A percentile compares a stretch with the other conserved stretches of the same genome.
Conservation (phyloP, 2,888 invertebrate genomes). For the Eretmocerus hayati region DNA sequence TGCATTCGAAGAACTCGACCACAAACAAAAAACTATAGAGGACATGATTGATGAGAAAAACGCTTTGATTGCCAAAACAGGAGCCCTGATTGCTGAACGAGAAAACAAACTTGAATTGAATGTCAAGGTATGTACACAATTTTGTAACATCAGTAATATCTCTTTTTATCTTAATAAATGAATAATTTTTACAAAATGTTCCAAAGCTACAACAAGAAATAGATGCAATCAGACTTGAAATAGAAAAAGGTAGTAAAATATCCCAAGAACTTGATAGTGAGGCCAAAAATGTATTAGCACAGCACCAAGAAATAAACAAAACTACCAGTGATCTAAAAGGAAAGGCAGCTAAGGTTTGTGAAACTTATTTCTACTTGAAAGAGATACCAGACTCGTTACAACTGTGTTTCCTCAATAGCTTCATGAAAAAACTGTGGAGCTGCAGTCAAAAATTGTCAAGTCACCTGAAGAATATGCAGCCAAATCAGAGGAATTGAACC, state of each 20-base stretch:
- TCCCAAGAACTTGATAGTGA: slow-evolving; percentile 12
- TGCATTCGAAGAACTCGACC: slow-evolving; percentile 20
- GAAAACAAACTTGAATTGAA: slow-evolving; percentile 23
- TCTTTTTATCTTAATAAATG: not conserved
- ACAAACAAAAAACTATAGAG: slow-evolving; percentile 18
- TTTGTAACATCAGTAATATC: not conserved
- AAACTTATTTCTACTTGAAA: slow-evolving; percentile 1
- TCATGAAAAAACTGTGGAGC: slow-evolving; percentile 20
- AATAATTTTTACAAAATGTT: not conserved
- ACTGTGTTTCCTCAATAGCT: slow-evolving; percentile 12
- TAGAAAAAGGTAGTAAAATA: slow-evolving; percentile 16
- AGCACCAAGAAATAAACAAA: slow-evolving; percentile 17
- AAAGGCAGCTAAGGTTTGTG: slow-evolving; percentile 23
- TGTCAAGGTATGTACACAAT: slow-evolving; percentile 24
- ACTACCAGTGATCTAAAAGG: slow-evolving; percentile 18
- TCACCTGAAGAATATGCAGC: slow-evolving; percentile 27
- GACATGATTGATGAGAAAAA: slow-evolving; percentile 21
- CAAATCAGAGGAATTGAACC: slow-evolving; percentile 22
- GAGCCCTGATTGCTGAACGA: slow-evolving; percentile 19
- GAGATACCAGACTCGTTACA: not conserved
- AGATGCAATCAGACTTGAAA: slow-evolving; percentile 6
- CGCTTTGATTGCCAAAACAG: slow-evolving; percentile 18
- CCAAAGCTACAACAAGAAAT: slow-evolving; percentile 24
- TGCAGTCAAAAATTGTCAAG: slow-evolving; percentile 26
- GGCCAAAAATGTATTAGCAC: slow-evolving; percentile 14